Percentiles rank a stretch among this genome's conserved stretches.
Conservation (phyloP, 2,797 vertebrate genomes). For the Hippoglossus hippoglossus region DNA sequence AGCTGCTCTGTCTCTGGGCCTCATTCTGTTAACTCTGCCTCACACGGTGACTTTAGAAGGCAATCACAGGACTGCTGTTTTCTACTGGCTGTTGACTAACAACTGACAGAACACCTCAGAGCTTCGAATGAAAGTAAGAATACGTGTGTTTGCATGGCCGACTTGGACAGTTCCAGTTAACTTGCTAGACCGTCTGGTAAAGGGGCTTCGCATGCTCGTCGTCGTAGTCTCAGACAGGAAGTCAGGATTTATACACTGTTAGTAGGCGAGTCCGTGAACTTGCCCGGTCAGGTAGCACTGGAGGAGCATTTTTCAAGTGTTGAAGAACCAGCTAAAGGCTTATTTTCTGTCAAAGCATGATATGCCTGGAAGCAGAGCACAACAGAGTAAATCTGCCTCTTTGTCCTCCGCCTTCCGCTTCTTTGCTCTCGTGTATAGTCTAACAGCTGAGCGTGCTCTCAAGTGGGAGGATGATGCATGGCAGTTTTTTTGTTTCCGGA, state of each 20-base stretch:
- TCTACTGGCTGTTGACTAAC: slow-evolving; percentile 66
- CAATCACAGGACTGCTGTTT: slow-evolving; percentile 23
- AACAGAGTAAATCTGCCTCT: slow-evolving; percentile 52
- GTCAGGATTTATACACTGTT: slow-evolving; percentile 38
- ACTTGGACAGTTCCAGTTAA: slow-evolving; percentile 13
- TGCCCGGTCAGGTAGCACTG: slow-evolving; percentile 66
- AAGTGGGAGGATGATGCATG: slow-evolving; percentile 63
- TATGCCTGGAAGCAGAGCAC: slow-evolving; percentile 62
- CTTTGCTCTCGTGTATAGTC: slow-evolving; percentile 35
- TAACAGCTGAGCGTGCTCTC: slow-evolving; percentile 41
- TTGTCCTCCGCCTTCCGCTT: slow-evolving; percentile 57
- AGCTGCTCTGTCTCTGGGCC: slow-evolving; percentile 25
- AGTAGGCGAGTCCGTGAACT: slow-evolving; percentile 42
- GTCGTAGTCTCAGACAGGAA: slow-evolving; percentile 48
- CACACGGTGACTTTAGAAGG: slow-evolving; percentile 14
- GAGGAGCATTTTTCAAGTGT: slow-evolving; percentile 55
- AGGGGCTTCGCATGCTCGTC: slow-evolving; percentile 51
- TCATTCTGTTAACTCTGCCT: slow-evolving; percentile 26
- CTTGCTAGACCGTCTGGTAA: slow-evolving; percentile 7
- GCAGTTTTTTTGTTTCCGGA: slow-evolving; percentile 53
- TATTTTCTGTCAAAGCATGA: slow-evolving; percentile 67
- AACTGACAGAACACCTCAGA: slow-evolving; percentile 24
- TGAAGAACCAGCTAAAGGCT: slow-evolving; percentile 50
- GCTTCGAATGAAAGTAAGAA: slow-evolving; percentile 29
- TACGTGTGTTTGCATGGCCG: slow-evolving; percentile 44